Percentiles rank a stretch among this genome's conserved stretches.
Evolutionary conservation across 2,888 invertebrate species (phyloP).

Genomic region (Siphlonurus alternatus): DNA sequence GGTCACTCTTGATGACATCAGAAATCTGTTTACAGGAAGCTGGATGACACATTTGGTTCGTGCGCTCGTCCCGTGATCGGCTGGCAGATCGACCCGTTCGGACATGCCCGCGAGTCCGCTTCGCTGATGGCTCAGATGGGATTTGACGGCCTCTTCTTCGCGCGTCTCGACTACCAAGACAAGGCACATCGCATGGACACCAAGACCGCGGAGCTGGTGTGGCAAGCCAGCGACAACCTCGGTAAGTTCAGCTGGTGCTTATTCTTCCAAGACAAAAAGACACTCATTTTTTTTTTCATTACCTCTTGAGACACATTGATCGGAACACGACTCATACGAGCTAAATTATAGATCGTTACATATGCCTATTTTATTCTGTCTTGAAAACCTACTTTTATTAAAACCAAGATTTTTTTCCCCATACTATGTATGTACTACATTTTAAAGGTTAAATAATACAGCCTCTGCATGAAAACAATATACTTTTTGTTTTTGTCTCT

Average conservation of each 20-base stretch:
- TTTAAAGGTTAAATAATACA: not conserved
- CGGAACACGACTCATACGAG: no score
- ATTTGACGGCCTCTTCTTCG: slow-evolving; percentile 75
- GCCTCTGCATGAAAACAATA: no score
- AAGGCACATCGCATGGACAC: slow-evolving; percentile 39
- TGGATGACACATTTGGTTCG: slow-evolving; percentile 47
- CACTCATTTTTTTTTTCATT: no score
- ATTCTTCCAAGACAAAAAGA: no score
- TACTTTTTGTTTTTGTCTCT: no score
- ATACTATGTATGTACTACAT: not conserved
- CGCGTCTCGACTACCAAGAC: slow-evolving; percentile 75
- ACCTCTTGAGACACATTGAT: no score
- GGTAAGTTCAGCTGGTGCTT: slow-evolving; percentile 33
- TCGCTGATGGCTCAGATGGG: slow-evolving; percentile 66
- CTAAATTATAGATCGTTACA: no score
- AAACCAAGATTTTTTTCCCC: no score
- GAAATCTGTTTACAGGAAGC: slow-evolving; percentile 19
- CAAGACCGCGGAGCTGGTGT: slow-evolving; percentile 64
- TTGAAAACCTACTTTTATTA: no score
- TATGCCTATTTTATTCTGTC: no score
- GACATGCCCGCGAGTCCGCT: slow-evolving; percentile 75
- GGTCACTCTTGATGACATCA: not conserved
- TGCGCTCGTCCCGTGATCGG: slow-evolving; percentile 58
- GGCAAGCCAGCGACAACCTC: slow-evolving; percentile 55
- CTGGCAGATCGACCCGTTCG: slow-evolving; percentile 78